Base-by-base conservation (phyloP, 2,113 vertebrate genomes). In the Lepus timidus region DNA sequence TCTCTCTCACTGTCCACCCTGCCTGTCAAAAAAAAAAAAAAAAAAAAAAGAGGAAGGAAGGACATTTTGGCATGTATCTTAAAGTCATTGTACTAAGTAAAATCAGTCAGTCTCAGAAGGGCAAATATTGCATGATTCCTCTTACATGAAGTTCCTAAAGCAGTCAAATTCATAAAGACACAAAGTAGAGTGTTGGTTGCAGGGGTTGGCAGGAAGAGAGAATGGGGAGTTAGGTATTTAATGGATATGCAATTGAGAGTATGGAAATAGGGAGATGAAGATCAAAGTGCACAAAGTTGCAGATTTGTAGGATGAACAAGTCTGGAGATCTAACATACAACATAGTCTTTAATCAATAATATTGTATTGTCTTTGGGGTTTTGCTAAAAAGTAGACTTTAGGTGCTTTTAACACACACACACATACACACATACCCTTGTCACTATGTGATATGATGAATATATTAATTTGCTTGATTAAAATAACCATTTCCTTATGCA, bases 41-140 rank as follows among this genome's bases (percentile, higher is more conserved):
- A 36, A 36, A 36, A 3, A 33, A 33, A 33, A 33, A 33, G 33
- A 33, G 33, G 33, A 33, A 58, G 55, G 55, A 58, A 58, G 39
- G 36, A 9, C 49, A 62, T 70, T 65, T 65, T 62, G 86, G 80
- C n/a, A n/a, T 75, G 20, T 61, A 75, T 62, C 67, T n/a, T 90
- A n/a, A 88, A 87, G 82, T 62, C 6, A 51, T 55, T 78, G 74
- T 22, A 51, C 65, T 73, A 95, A 81, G n/a, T 73, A 39, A 82
- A 85, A 75, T 39, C 65, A 80, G 33, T 10, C 52, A 87, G 14
- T 31, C 68, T 70, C n/a, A 71, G 71, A 79, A 90, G 14, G 51
- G 39, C 58, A 90, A 33, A 79, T 29, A 55, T 51, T 78, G 13
- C n/a, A 76, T 76, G n/a, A 83, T 49, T 52, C 33, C 52, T 90